Conservation (phyloP, 2,797 vertebrate genomes). For the Falco cherrug region DNA sequence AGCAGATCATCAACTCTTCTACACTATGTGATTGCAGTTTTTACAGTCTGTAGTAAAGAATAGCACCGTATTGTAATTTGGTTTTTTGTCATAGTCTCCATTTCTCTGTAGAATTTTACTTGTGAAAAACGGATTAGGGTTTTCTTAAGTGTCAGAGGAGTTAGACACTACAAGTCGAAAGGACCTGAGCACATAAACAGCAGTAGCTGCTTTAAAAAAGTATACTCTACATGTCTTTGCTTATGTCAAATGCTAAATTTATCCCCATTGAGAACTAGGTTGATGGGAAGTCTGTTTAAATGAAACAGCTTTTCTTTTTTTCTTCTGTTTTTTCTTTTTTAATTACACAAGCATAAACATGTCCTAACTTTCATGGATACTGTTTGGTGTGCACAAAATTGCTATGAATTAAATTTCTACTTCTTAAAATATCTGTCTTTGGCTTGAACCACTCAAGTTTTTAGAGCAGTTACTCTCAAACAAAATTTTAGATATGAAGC, state of each 20-base stretch:
- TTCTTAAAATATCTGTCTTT: background rate
- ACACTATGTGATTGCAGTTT: background rate
- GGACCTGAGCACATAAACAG: background rate
- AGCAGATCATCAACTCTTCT: background rate
- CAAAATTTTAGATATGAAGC: background rate
- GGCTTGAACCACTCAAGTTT: background rate
- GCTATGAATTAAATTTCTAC: background rate
- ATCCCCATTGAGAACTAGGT: background rate
- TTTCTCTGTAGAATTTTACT: background rate
- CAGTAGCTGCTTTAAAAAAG: background rate
- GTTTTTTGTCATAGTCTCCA: background rate
- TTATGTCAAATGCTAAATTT: constrained; percentile 6
- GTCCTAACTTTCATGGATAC: background rate
- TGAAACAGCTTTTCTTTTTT: background rate
- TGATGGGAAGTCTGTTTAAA: background rate
- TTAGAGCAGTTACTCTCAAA: background rate
- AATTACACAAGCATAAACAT: background rate
- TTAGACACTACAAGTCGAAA: background rate
- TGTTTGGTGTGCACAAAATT: background rate
- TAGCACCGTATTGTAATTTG: background rate
- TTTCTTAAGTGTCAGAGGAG: background rate
- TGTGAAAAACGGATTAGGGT: background rate
- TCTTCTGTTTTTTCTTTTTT: background rate
- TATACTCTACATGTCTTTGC: background rate
- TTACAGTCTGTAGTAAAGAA: background rate